Evolutionary conservation across 1,140 invertebrate genomes (phyloP).

Genomic region (Chelonus insularis): DNA sequence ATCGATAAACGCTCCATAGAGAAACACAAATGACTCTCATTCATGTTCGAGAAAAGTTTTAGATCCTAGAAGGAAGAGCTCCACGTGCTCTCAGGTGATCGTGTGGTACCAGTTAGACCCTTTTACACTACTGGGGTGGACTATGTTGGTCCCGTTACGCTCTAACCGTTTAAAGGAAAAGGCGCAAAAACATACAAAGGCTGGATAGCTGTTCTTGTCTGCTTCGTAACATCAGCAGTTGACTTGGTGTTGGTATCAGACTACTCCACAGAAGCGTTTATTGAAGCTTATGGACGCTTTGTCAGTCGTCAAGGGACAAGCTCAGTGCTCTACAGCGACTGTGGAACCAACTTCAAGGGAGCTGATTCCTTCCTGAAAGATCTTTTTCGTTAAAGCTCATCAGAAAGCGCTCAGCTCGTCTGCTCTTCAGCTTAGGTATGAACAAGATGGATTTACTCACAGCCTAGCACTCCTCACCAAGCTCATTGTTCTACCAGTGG

Average conservation of each 20-base stretch:
- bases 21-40: not conserved
- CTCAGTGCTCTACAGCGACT: not conserved
- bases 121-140: slow-evolving; percentile 33
- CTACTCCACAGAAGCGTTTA: not conserved
- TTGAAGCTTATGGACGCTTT: not conserved
- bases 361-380: not conserved
- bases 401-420: no score
- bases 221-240: slow-evolving; percentile 33
- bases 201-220: slow-evolving; percentile 28
- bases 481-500: no score
- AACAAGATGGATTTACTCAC: no score
- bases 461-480: no score
- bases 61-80: slow-evolving; percentile 5
- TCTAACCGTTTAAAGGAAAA: slow-evolving; percentile 33
- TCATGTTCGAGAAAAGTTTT: not conserved
- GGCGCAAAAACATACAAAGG: slow-evolving; percentile 31
- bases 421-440: no score
- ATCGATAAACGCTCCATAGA: slow-evolving; percentile 13
- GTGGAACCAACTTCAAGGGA: slow-evolving; percentile 9
- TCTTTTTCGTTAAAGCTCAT: not conserved
- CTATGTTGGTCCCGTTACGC: slow-evolving; percentile 36
- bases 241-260: slow-evolving; percentile 30
- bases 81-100: slow-evolving; percentile 27
- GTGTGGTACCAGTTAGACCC: slow-evolving; percentile 23
- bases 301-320: not conserved